phyloP scores from a whole-genome alignment of 2,113 vertebrate species.

The Chiloscyllium plagiosum region DNA sequence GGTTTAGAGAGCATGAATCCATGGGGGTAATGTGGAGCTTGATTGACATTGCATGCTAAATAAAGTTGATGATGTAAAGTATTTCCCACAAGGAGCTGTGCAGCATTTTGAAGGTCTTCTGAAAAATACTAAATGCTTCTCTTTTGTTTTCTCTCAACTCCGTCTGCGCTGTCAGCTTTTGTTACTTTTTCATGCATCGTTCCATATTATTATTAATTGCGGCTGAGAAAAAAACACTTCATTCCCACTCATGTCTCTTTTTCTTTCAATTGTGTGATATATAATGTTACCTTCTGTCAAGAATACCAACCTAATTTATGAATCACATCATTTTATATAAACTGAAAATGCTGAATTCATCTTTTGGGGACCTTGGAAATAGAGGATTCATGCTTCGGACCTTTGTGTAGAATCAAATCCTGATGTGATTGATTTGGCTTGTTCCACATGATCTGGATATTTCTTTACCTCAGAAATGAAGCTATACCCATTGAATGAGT shows the following conservation, averaged over 20 bases:
- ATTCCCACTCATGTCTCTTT: neutral
- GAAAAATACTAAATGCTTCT: neutral
- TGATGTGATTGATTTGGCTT: neutral
- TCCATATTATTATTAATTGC: neutral
- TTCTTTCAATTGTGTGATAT: neutral
- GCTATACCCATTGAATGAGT: neutral
- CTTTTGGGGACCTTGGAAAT: neutral
- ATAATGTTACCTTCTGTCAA: neutral
- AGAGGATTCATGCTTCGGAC: neutral
- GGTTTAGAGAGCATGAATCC: slow-evolving; percentile 32
- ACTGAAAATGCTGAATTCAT: neutral
- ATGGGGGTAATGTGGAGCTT: slow-evolving; percentile 20
- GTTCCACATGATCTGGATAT: neutral
- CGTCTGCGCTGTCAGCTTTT: neutral
- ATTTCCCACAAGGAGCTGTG: slow-evolving; percentile 5
- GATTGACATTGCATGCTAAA: slow-evolving; percentile 34
- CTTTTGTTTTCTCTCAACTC: slow-evolving; percentile 10
- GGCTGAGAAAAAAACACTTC: neutral
- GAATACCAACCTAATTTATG: neutral
- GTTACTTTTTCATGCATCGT: neutral
- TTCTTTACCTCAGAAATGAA: neutral
- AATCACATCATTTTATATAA: slow-evolving; percentile 13
- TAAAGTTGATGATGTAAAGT: slow-evolving; percentile 28
- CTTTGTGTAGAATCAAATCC: neutral
- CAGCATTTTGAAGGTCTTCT: slow-evolving; percentile 24